Percentiles rank a stretch among this genome's conserved stretches.
phyloP scores from a whole-genome alignment of 2,113 vertebrate genomes.

The Toxotes chatareus region DNA sequence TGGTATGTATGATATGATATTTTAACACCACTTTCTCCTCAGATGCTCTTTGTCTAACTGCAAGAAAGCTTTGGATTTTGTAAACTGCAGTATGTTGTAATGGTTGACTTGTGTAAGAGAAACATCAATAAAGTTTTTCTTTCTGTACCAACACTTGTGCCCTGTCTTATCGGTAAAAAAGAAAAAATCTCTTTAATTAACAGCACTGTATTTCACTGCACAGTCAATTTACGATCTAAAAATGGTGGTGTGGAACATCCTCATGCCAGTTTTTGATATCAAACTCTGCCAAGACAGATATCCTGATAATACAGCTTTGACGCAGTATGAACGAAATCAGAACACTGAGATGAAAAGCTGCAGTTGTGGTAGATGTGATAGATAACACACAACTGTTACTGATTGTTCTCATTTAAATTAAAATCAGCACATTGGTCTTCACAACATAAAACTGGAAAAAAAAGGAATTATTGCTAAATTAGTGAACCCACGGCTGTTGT shows the following conservation, averaged over 20 bases:
- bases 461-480: conserved; percentile 2
- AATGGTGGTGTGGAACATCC: not conserved
- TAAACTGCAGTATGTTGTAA: conserved; percentile 58
- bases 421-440: not conserved
- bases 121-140: conserved; percentile 81
- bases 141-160: conserved; percentile 13
- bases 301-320: not conserved
- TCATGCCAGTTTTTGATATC: not conserved
- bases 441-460: not conserved
- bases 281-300: not conserved
- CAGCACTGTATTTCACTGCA: not conserved
- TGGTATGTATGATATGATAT: conserved; percentile 60
- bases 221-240: not conserved
- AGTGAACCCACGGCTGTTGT: not conserved
- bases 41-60: conserved; percentile 28
- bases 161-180: not conserved
- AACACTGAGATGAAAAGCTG: not conserved
- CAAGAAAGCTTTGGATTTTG: conserved; percentile 33
- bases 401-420: not conserved
- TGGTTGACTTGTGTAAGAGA: conserved; percentile 58
- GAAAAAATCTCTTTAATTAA: not conserved
- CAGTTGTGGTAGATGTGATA: not conserved
- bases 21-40: conserved; percentile 43
- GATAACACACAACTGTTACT: not conserved
- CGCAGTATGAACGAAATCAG: not conserved